Base-by-base conservation (phyloP, 2,888 invertebrate species). In the Carcina quercana region DNA sequence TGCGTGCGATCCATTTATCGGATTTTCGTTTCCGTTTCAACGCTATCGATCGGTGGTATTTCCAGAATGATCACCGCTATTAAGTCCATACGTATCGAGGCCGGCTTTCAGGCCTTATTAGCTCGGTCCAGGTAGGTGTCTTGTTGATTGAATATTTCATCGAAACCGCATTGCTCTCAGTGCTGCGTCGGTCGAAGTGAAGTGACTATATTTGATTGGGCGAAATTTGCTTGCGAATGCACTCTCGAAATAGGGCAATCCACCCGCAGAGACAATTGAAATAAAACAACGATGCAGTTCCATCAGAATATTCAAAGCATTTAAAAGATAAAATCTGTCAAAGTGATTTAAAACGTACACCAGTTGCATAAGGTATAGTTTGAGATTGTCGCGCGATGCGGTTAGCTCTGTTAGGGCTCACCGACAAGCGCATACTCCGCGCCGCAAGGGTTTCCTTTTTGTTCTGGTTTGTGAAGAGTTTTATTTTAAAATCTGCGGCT, bases 401-500 rank as follows among this genome's bases (percentile, higher is more conserved):
- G 34, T 45, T 35, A 39, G 40, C 47, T 32, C 57, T 52, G 56
- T 62, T 53, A 45, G 49, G 52, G 53, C 56, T 51, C 43, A 56
- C 55, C 64, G 69, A 73, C 65, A 69, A 71, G 70, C 63, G 62
- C 54, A 53, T 24, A 62, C 68, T 68, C 59, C 53, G 59, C 49
- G 54, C 51, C 44, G 53, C 58, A 58, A 59, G 54, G 50, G 53
- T 61, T 60, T 65, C 68, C 68, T 71, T 76, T 79, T 76, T 74
- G 69, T 74, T 69, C 59, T 45, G 58, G 48, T 53, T 55, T 8
- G 62, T 58, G 56, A 62, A 59, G 62, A 61, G 67, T 73, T 80
- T 79, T 82, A 76, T 80, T 80, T 78, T 72, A 69, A n/a, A 80
- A 75, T 78, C 76, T 69, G 71, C 53, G 60, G 67, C 66, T 68